Base-by-base conservation (phyloP, 2,797 vertebrate genomes). In the Microcaecilia unicolor region DNA sequence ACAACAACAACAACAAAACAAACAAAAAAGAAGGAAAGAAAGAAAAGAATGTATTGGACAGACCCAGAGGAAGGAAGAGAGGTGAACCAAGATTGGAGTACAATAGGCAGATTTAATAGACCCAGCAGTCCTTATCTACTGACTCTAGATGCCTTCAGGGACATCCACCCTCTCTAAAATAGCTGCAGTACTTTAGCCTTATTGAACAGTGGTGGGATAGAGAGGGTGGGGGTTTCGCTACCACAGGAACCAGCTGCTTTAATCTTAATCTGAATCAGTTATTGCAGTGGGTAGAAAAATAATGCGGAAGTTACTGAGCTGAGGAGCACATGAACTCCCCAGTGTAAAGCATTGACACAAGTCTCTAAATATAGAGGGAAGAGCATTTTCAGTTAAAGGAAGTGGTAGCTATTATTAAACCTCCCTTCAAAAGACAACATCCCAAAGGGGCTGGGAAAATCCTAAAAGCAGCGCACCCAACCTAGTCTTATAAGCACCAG, bases 11-110 rank as follows among this genome's bases (percentile, higher is more conserved):
- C 4, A 20, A 8, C 18, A 26, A 34, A 3, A 3, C 8, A 4
- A 26, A 18, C 12, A 19, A 5, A n/a, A 22, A n/a, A n/a, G n/a
- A 10, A 31, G 10, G n/a, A n/a, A n/a, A n/a, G n/a, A n/a, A n/a
- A n/a, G n/a, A n/a, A n/a, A 3, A 6, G n/a, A n/a, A 18, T 8
- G 6, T 14, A 32, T 4, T 6, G 16, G 34, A 5, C 7, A 16
- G 19, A 14, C 10, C 0, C 0, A 24, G 3, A 1, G 28, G 1
- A n/a, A n/a, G n/a, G n/a, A n/a, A n/a, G n/a, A n/a, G n/a, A n/a
- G n/a, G n/a, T n/a, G n/a, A n/a, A n/a, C n/a, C n/a, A n/a, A n/a
- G n/a, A n/a, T n/a, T n/a, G n/a, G n/a, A n/a, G n/a, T n/a, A n/a
- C n/a, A n/a, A n/a, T n/a, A n/a, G n/a, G n/a, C n/a, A n/a, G n/a